These are phyloP conservation scores for Ceyx melanurus DNA, from an alignment of 2,113 vertebrate species.

Conservation along the genomic window DNA sequence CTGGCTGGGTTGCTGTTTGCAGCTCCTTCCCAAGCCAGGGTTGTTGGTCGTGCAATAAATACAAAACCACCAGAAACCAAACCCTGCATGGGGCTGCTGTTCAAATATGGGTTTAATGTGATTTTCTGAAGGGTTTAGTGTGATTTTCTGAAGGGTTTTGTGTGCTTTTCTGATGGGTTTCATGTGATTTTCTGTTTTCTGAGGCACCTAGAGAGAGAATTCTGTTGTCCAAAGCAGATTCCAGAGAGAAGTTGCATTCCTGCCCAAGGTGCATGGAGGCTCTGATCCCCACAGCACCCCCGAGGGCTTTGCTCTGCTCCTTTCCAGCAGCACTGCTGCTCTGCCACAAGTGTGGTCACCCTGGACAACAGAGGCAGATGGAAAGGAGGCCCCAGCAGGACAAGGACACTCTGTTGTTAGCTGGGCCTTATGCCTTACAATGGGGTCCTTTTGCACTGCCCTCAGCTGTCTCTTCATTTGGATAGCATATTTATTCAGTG, in stretches of 20 bases:
- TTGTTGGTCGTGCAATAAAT: neutral
- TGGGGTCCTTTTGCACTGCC: neutral
- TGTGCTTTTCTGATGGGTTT: too few species aligned
- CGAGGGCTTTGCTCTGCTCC: neutral
- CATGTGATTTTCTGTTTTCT: neutral
- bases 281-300: neutral
- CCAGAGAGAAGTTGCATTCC: neutral
- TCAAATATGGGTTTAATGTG: neutral
- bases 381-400: neutral
- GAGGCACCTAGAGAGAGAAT: neutral
- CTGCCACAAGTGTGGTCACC: neutral
- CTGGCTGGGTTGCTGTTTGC: neutral
- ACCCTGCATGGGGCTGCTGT: neutral
- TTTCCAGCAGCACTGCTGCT: neutral
- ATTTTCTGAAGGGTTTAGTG: neutral
- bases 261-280: neutral
- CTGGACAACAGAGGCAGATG: neutral
- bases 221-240: neutral
- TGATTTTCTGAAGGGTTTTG: neutral
- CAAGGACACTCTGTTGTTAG: neutral
- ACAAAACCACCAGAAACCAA: neutral
- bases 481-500: neutral
- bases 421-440: neutral
- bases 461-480: constrained; percentile 1
- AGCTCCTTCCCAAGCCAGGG: neutral